Evolutionary conservation across 1,140 invertebrate species (phyloP), one percentile per base, ranked within the genome.

Genomic region (Scaptomyza pallida): DNA sequence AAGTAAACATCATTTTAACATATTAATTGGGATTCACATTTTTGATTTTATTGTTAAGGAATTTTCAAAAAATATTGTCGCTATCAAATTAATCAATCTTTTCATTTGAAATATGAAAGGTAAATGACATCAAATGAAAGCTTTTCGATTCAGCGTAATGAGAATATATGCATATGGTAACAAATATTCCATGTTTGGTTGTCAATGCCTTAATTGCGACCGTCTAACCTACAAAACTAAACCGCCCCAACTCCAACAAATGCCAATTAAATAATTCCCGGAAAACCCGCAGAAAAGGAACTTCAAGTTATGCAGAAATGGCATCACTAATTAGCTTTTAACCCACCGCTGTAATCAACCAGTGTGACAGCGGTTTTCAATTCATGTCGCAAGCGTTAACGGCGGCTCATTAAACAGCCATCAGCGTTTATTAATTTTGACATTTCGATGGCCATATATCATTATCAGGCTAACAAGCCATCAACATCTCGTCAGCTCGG

Each of bases 381-480:
- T 63, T 78, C 45, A 64, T 78, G 67, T 62, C 43, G 63, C 55
- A 44, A 56, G 57, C 37, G 33, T 50, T 21, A 40, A 57, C 44
- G 59, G 37, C 77, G 50, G 52, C 55, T 82, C 75, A 75, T 82
- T 82, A 82, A 75, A 68, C 70, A 52, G 45, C 62, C 79, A 75
- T 75, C 65, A 61, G 21, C 23, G 67, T 50, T 75, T 69, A 75
- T 75, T 83, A 83, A 78, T 78, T 83, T 78, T 83, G 79, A 75
- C 79, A 83, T 83, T 83, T 83, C 50, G 59, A 62, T 78, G 52
- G 72, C 50, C 71, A 78, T 75, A 69, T 75, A 83, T 83, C 67
- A 83, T 63, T 79, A 78, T 75, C 72, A 51, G 52, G 48, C 68
- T 62, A 62, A 59, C 71, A 57, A 69, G 52, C 62, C 79, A 75